phyloP scores from a whole-genome alignment of 2,888 invertebrate genomes.

The Eustalomyia histrio region DNA sequence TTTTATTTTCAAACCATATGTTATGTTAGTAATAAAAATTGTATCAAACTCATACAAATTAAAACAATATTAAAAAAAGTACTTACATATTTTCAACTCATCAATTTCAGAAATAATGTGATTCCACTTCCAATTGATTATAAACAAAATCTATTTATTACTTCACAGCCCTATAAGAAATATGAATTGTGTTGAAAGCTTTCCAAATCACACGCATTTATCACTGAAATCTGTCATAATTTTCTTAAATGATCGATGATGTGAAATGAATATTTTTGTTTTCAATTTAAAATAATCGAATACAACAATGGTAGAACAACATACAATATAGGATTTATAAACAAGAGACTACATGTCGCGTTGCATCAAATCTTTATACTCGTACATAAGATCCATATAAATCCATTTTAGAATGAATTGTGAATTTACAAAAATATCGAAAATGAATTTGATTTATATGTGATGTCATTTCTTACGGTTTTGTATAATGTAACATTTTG shows the following conservation, averaged over 20 bases:
- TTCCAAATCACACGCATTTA: constrained; percentile 52
- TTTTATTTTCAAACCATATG: too few relatives aligned
- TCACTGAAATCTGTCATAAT: constrained; percentile 61
- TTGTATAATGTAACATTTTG: constrained; percentile 3
- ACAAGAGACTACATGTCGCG: constrained; percentile 46
- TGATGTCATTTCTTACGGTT: constrained; percentile 46
- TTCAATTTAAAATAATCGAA: constrained; percentile 23
- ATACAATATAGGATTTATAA: constrained; percentile 3
- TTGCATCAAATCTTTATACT: constrained; percentile 7
- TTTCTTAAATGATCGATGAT: constrained; percentile 61
- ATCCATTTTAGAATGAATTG: constrained; percentile 39
- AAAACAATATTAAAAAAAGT: too few relatives aligned
- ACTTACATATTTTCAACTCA: too few relatives aligned
- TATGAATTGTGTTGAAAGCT: constrained; percentile 59
- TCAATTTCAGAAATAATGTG: too few relatives aligned
- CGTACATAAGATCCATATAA: neutral
- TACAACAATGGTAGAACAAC: neutral
- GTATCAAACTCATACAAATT: too few relatives aligned
- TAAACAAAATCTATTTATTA: neutral
- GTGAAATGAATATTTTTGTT: constrained; percentile 47
- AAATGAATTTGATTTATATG: constrained; percentile 54
- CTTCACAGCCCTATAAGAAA: constrained; percentile 33
- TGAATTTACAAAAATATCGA: constrained; percentile 39
- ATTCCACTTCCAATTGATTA: too few relatives aligned
- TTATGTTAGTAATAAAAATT: too few relatives aligned